A percentile compares a stretch with the other conserved stretches of the same genome.
phyloP scores from a whole-genome alignment of 2,888 invertebrate genomes.

The Conomelus anceps region DNA sequence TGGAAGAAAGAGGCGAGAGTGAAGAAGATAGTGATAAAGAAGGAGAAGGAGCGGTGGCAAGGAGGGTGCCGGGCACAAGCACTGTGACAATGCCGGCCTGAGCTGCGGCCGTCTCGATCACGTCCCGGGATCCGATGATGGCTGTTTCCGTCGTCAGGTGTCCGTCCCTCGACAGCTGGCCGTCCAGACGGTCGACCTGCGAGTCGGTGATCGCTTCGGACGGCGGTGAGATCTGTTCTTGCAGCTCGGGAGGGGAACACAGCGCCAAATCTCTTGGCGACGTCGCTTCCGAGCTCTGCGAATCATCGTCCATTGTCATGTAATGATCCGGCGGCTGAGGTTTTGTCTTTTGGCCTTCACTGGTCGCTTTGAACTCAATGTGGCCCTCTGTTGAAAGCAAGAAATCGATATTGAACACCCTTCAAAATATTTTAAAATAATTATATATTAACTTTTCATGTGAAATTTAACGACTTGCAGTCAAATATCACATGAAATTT shows the following conservation, averaged over 20 bases:
- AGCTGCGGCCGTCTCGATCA: constrained; percentile 55
- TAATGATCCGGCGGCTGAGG: constrained; percentile 82
- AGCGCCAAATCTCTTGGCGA: constrained; percentile 27
- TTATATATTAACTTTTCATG: background rate
- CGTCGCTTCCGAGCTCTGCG: constrained; percentile 63
- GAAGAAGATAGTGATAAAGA: constrained; percentile 36
- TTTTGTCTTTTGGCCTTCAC: constrained; percentile 78
- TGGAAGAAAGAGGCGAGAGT: constrained; percentile 41
- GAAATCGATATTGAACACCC: background rate
- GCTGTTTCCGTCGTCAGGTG: background rate
- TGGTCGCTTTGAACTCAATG: constrained; percentile 85
- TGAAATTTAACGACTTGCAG: too few relatives aligned
- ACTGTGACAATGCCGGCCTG: constrained; percentile 62
- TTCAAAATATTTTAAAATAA: background rate
- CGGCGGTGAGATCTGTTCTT: constrained; percentile 30
- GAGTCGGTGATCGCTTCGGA: background rate
- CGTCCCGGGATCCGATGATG: constrained; percentile 41
- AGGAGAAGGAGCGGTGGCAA: constrained; percentile 41
- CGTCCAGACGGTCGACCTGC: background rate
- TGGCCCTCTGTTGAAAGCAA: constrained; percentile 59
- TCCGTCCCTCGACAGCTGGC: background rate
- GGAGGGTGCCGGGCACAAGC: constrained; percentile 45
- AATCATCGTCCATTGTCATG: constrained; percentile 82
- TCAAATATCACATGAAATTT: too few relatives aligned
- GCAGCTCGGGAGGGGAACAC: constrained; percentile 47